Percentiles rank a stretch among this genome's conserved stretches.
phyloP scores from a whole-genome alignment of 1,140 invertebrate genomes.

The Caerostris darwini region DNA sequence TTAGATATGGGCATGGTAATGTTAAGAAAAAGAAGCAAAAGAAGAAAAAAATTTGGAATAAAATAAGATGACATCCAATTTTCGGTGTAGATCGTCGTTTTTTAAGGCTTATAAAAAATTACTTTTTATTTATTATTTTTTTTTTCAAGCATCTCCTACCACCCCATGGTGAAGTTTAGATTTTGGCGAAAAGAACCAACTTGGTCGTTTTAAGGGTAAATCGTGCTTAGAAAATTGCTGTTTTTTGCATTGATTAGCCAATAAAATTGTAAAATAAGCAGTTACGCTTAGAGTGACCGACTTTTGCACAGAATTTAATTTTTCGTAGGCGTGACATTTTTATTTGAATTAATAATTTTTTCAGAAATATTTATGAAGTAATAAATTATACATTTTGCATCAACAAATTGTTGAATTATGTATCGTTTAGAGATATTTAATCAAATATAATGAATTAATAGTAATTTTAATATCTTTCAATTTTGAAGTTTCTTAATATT shows the following conservation, averaged over 20 bases:
- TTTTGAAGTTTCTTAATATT: too few relatives aligned
- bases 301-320: too few relatives aligned
- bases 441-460: too few relatives aligned
- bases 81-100: slow-evolving; percentile 23
- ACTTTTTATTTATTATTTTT: not conserved
- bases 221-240: too few relatives aligned
- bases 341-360: too few relatives aligned
- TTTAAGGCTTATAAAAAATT: slow-evolving; percentile 23
- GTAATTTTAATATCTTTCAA: too few relatives aligned
- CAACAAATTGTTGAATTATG: too few relatives aligned
- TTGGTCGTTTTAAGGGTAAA: too few relatives aligned
- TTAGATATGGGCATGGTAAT: slow-evolving; percentile 26
- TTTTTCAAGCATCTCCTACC: not conserved
- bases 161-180: not conserved
- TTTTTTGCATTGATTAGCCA: not conserved
- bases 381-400: too few relatives aligned
- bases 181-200: not conserved
- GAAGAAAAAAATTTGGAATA: not conserved
- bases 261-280: not conserved
- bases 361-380: too few relatives aligned
- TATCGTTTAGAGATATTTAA: too few relatives aligned
- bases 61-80: slow-evolving; percentile 41
- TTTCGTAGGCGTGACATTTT: too few relatives aligned
- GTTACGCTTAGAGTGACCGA: not conserved
- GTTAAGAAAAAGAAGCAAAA: not conserved